Percentiles rank a stretch among this genome's conserved stretches.
phyloP scores from a whole-genome alignment of 2,797 vertebrate genomes.

The Enoplosus armatus region DNA sequence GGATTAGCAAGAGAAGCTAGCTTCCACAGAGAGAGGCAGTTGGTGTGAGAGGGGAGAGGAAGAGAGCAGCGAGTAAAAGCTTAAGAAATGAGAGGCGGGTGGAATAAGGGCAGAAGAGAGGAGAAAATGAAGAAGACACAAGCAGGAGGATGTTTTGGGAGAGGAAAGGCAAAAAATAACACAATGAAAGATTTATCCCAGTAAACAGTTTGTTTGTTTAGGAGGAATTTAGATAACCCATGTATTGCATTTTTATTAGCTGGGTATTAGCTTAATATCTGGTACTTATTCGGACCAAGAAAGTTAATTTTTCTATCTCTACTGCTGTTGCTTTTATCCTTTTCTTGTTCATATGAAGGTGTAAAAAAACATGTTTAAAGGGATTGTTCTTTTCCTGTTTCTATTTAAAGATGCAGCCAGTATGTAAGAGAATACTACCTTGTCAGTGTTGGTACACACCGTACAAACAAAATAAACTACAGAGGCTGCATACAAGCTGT shows the following conservation, averaged over 20 bases:
- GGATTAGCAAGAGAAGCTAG: conserved; percentile 85
- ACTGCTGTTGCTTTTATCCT: neutral
- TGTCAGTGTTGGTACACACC: neutral
- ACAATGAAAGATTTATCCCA: conserved; percentile 18
- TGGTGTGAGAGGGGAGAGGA: conserved; percentile 54
- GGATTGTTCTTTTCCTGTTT: conserved; percentile 7
- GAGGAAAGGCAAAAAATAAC: conserved; percentile 1
- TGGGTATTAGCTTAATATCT: neutral
- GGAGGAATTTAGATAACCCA: neutral
- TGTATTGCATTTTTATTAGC: conserved; percentile 4
- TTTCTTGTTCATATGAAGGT: neutral
- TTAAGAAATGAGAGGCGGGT: conserved; percentile 39
- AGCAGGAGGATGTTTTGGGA: conserved; percentile 14
- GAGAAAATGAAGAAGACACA: conserved; percentile 34
- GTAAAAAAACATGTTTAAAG: neutral
- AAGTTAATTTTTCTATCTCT: neutral
- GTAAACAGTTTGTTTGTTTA: conserved; percentile 14
- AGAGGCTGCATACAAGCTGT: conserved; percentile 18
- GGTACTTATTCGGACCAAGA: neutral
- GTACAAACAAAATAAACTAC: neutral
- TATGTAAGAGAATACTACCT: conserved; percentile 12
- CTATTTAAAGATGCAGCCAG: conserved; percentile 14
- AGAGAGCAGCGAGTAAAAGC: conserved; percentile 48
- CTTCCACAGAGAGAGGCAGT: conserved; percentile 63
- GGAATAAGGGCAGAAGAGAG: conserved; percentile 81